Conservation (phyloP, 1,140 invertebrate species). For the Holotrichia oblita region DNA sequence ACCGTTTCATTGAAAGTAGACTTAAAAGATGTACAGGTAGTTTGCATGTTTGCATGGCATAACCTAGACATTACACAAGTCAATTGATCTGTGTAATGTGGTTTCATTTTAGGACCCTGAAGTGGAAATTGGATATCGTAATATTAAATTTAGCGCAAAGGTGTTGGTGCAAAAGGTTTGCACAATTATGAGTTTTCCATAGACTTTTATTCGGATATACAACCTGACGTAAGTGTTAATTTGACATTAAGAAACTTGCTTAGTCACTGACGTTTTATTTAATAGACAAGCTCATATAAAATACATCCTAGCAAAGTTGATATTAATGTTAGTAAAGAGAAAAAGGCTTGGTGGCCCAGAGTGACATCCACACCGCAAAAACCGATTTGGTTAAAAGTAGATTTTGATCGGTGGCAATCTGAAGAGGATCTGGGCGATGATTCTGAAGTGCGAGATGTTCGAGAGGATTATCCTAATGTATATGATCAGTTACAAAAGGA, state of each 20-base stretch:
- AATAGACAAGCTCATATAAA: constrained; percentile 65
- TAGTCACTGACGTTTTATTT: constrained; percentile 50
- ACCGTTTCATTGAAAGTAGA: constrained; percentile 84
- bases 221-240: constrained; percentile 66
- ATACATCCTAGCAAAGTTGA: constrained; percentile 82
- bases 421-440: constrained; percentile 70
- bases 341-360: constrained; percentile 82
- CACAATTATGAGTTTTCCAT: constrained; percentile 78
- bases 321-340: constrained; percentile 76
- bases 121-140: constrained; percentile 68
- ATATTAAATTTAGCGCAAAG: constrained; percentile 71
- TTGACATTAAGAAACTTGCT: neutral
- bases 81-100: too few species aligned
- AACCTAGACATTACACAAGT: constrained; percentile 26
- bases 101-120: constrained; percentile 62
- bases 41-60: constrained; percentile 41
- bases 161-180: constrained; percentile 74
- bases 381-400: constrained; percentile 90
- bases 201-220: constrained; percentile 74
- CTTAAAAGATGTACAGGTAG: constrained; percentile 81
- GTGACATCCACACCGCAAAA: constrained; percentile 81
- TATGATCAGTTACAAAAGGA: constrained; percentile 80
- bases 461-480: constrained; percentile 79
- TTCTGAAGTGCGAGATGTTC: constrained; percentile 71
- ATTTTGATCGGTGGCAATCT: constrained; percentile 86